Conservation (phyloP, 1,140 invertebrate species). For the Drosophila murphyi region DNA sequence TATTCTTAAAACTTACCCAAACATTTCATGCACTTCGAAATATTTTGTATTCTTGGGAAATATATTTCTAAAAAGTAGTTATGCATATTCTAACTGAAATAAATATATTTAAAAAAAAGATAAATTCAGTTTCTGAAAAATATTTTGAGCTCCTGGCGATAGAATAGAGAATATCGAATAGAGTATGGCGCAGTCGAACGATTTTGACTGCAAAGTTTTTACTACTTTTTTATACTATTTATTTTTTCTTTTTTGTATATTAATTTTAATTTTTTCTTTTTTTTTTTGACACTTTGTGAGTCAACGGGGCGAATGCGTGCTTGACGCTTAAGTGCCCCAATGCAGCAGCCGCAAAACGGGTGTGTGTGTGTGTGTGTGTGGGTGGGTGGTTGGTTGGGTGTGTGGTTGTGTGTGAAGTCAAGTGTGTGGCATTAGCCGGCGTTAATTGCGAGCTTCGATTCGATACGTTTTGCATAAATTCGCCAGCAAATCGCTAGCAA, state of each 20-base stretch:
- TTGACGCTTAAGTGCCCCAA: conserved; percentile 67
- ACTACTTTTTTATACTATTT: too few species aligned
- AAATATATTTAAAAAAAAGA: too few species aligned
- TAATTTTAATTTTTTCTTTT: neutral
- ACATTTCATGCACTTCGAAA: too few species aligned
- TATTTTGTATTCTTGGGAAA: too few species aligned
- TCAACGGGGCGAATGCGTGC: conserved; percentile 76
- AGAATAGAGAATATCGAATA: too few species aligned
- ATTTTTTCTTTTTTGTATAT: neutral
- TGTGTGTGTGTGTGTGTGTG: conserved; percentile 9
- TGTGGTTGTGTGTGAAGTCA: conserved; percentile 17
- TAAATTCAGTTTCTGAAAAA: too few species aligned
- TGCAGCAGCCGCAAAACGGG: conserved; percentile 50
- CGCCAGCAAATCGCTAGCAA: neutral
- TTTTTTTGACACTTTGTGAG: conserved; percentile 45
- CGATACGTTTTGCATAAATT: conserved; percentile 13
- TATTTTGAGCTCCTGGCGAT: too few species aligned
- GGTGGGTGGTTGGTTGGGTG: conserved; percentile 5
- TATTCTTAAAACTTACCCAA: too few species aligned
- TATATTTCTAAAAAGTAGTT: too few species aligned
- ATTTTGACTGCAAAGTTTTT: too few species aligned
- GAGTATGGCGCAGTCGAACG: too few species aligned
- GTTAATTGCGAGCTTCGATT: conserved; percentile 45
- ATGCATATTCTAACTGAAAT: too few species aligned
- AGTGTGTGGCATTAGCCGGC: conserved; percentile 8